Base-by-base conservation (phyloP, 92 coral and sea anemone species). In the Montipora capitata region DNA sequence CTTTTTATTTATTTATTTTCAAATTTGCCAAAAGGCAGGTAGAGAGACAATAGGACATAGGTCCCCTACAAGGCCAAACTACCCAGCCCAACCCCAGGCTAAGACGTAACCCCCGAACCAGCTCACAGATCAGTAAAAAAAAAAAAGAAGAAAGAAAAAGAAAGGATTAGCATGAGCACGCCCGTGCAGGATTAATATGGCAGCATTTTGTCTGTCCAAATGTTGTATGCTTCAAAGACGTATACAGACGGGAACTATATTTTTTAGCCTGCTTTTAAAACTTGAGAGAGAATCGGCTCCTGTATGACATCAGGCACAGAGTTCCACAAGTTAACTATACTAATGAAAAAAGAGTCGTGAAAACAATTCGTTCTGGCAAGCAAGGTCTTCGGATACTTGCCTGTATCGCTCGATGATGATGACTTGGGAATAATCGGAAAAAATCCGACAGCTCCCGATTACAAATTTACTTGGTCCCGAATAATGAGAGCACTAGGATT, bases 241-340 rank as follows among this genome's bases (percentile, higher is more conserved):
- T 52, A 52, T 52, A 52, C 59, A 52, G 12, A 52, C 59, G 59
- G 13, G 59, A 52, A 52, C 10, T 7, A 52, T 7, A 8, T 39
- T 35, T 13, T 68, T 68, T 3, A 68, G 49, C 6, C n/a, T 39
- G 35, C 6, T 68, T 35, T 68, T 68, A 10, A 68, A 68, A 68
- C 72, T 20, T 68, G 45, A 68, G 8, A 68, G 73, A 68, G 73
- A 68, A 68, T 68, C 49, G 42, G 48, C 5, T 68, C 15, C 41
- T 9, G 17, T 20, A 68, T 7, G 3, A 35, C 43, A 27, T 68
- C 41, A 68, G 73, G 43, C 73, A 68, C 44, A 38, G 42, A 67
- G 72, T 27, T 67, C 72, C 72, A 27, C 42, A 27, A 68, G 43
- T 40, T 68, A 68, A 10, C 48, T 68, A 68, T 68, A 6, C 42